Base-by-base conservation (phyloP, 2,797 vertebrate species). In the Lepus townsendii region DNA sequence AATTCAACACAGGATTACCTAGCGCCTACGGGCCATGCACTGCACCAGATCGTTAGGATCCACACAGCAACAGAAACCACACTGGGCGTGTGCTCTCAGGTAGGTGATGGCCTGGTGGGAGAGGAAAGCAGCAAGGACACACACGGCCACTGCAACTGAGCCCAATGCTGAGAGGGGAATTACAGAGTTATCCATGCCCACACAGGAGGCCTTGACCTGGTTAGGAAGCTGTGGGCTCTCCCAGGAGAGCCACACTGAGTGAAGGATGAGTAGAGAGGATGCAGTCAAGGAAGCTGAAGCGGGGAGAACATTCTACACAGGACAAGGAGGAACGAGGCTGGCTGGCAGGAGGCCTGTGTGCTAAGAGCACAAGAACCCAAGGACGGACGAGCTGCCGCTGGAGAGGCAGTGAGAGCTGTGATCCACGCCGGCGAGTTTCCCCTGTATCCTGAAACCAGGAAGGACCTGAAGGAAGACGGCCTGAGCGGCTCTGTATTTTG, bases 151-250 rank as follows among this genome's bases (percentile, higher is more conserved):
- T 30, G 17, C n/a, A 72, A 9, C 42, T 13, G 3, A 71, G 73
- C 32, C 11, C 22, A 85, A n/a, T 7, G 19, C 27, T 20, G 24
- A 38, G 79, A 47, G 17, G 42, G n/a, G 22, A 20, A 10, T 52
- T 0, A 11, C 27, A 38, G 47, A 2, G 3, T 22, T 57, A 19
- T 1, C 6, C 4, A 35, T 0, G 13, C 32, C 30, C 19, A 32
- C 6, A 24, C 0, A 7, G 47, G 12, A 26, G 35, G 5, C 35
- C 5, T 0, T 35, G 65, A n/a, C 30, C 47, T 78, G 9, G 22
- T 12, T 1, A 17, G 13, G 4, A 7, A 82, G 54, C 75, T 11
- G 27, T 0, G 71, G 60, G 10, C 20, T 35, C 66, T 80, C 57
- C 20, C 66, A 80, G 27, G 60, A 86, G 86, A 89, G 38, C 47